Conservation (phyloP, 2,797 vertebrate genomes). For the Trachurus trachurus region DNA sequence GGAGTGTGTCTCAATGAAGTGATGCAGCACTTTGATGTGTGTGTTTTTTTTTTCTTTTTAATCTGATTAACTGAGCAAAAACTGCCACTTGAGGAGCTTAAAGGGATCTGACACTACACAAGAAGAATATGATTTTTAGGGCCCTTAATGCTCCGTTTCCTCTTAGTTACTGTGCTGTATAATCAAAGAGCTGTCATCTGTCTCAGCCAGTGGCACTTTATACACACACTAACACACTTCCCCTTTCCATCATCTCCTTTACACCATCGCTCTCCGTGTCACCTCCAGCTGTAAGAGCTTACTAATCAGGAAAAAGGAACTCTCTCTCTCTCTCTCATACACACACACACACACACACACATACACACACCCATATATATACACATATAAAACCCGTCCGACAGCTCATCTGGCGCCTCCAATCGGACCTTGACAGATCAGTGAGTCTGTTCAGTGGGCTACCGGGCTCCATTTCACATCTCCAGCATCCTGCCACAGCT, state of each 20-base stretch:
- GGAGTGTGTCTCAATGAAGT: not conserved
- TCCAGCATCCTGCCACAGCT: constrained; percentile 19
- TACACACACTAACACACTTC: constrained; percentile 15
- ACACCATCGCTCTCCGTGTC: constrained; percentile 46
- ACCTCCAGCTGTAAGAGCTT: constrained; percentile 69
- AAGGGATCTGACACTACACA: not conserved
- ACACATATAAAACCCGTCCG: constrained; percentile 28
- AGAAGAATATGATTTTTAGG: not conserved
- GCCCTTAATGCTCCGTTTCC: not conserved
- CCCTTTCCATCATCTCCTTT: constrained; percentile 24
- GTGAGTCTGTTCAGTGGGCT: constrained; percentile 44
- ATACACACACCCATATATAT: constrained; percentile 26
- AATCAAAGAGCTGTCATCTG: constrained; percentile 35
- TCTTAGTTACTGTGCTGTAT: constrained; percentile 6
- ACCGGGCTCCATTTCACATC: constrained; percentile 45
- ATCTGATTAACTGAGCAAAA: not conserved
- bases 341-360: constrained; percentile 1
- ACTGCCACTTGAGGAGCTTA: not conserved
- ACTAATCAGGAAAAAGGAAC: constrained; percentile 49
- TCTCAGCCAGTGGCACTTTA: constrained; percentile 24
- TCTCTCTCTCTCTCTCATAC: not conserved
- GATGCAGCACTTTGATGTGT: not conserved
- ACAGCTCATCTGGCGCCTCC: constrained; percentile 58
- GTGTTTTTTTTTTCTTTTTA: not conserved
- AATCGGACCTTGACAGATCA: constrained; percentile 41